Base-by-base conservation (phyloP, 2,113 vertebrate species). In the Cephalopterus ornatus region DNA sequence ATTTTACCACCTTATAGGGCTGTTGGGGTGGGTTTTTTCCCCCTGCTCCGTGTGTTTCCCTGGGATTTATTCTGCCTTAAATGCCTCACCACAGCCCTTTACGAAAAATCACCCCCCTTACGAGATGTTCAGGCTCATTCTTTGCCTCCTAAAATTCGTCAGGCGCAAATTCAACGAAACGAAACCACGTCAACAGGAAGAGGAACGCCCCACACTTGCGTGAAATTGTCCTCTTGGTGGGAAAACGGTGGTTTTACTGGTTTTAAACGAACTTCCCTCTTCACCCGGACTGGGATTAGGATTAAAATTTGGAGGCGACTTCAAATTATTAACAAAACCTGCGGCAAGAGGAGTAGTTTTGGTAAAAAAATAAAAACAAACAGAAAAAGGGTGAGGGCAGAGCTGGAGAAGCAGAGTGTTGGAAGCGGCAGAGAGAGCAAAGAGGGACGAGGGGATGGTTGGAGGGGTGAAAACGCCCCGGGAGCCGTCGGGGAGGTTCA, bases 121-220 rank as follows among this genome's bases (percentile, higher is more conserved):
- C 26, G 19, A 85, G 92, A 63, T 52, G 81, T 59, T 84, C 41
- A 30, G 21, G 62, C 62, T 71, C 76, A 58, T 93, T 81, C 63
- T 92, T 93, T 37, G 62, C 93, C 91, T 90, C 89, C 91, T 91
- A 61, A 62, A 62, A 94, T 95, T 94, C 76, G 80, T 83, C 70
- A 92, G 44, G 61, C 24, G 14, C 71, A 86, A 94, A 91, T 56
- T 91, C 72, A 86, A 47, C 71, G 33, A 80, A 91, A 94, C 71
- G 86, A 94, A 96, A 88, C 59, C n/a, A n/a, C 21, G 68, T 79
- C 93, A 96, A 53, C 67, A 46, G 65, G 87, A 90, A 87, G 81
- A 84, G 77, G 84, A 92, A 93, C 71, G 23, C 66, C 83, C 80
- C 63, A 19, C 2, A 6, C 33, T 46, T 8, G 37, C 9, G 33